These are phyloP conservation scores for Cydia amplana DNA, from an alignment of 1,140 invertebrate species.

Conservation along the genomic window DNA sequence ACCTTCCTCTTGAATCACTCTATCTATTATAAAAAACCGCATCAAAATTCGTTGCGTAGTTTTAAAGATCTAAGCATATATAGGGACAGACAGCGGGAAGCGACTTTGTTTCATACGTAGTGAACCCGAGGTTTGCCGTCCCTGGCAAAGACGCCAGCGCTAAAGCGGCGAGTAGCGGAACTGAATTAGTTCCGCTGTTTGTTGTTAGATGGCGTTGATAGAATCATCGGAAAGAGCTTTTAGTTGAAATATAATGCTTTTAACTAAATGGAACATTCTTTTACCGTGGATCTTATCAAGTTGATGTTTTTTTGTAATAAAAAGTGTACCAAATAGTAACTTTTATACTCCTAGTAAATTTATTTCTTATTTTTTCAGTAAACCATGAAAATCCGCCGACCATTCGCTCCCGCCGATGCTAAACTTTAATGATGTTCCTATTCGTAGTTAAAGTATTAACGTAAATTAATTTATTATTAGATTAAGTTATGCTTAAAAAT, in stretches of 20 bases:
- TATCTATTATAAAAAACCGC: too few relatives aligned
- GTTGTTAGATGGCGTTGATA: neutral
- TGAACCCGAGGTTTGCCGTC: too few relatives aligned
- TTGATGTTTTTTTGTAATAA: neutral
- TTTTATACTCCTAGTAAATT: slow-evolving; percentile 34
- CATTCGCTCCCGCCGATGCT: slow-evolving; percentile 40
- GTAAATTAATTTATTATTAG: slow-evolving; percentile 39
- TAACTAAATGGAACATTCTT: too few relatives aligned
- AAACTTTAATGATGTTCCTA: slow-evolving; percentile 41
- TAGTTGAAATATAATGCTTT: neutral
- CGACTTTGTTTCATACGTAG: too few relatives aligned
- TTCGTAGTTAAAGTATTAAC: slow-evolving; percentile 36
- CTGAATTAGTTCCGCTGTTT: neutral
- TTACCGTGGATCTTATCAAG: too few relatives aligned
- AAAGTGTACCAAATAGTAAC: too few relatives aligned
- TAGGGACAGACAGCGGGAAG: too few relatives aligned
- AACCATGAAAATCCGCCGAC: slow-evolving; percentile 26
- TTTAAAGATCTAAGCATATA: too few relatives aligned
- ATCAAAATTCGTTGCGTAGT: too few relatives aligned
- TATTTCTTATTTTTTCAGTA: slow-evolving; percentile 37
- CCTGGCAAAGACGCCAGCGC: neutral
- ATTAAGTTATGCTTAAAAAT: slow-evolving; percentile 17
- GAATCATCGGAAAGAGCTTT: neutral
- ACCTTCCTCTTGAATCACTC: too few relatives aligned
- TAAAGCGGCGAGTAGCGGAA: neutral